Conservation (phyloP, 2,797 vertebrate species). For the Hippocampus kuda region DNA sequence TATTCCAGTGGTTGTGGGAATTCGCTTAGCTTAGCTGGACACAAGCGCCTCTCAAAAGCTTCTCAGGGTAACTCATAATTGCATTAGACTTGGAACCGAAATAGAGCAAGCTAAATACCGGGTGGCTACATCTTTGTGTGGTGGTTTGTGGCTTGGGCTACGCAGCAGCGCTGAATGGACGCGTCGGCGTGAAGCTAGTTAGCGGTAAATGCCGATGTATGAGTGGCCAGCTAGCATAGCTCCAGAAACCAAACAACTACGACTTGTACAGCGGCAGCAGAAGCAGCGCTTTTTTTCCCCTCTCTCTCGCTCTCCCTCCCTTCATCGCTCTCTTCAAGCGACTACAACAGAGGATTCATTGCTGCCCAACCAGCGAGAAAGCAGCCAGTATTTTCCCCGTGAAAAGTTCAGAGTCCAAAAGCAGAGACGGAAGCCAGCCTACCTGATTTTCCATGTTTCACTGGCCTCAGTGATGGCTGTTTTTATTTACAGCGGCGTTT, state of each 20-base stretch:
- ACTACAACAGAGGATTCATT: conserved; percentile 52
- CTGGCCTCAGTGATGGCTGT: conserved; percentile 62
- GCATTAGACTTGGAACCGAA: conserved; percentile 27
- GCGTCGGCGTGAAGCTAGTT: conserved; percentile 43
- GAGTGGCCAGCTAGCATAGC: conserved; percentile 64
- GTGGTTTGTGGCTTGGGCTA: conserved; percentile 34
- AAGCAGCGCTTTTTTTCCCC: conserved; percentile 34
- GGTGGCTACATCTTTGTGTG: conserved; percentile 50
- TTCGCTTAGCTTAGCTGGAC: conserved; percentile 50
- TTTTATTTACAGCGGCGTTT: conserved; percentile 75
- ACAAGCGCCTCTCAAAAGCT: conserved; percentile 29
- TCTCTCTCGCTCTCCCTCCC: neutral
- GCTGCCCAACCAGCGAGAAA: conserved; percentile 37
- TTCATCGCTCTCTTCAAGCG: conserved; percentile 22
- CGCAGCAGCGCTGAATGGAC: conserved; percentile 45
- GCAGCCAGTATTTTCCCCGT: conserved; percentile 34
- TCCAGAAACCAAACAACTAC: conserved; percentile 62
- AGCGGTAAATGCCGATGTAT: conserved; percentile 68
- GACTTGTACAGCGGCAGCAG: conserved; percentile 58
- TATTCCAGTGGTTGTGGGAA: conserved; percentile 42
- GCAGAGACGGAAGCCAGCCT: conserved; percentile 45
- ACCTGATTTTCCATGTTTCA: conserved; percentile 78
- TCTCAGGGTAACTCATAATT: neutral
- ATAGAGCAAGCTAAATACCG: conserved; percentile 11
- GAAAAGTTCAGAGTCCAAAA: conserved; percentile 32